Percentiles rank a stretch among this genome's conserved stretches.
phyloP scores from a whole-genome alignment of 2,797 vertebrate genomes.

The Intellagama lesueurii region DNA sequence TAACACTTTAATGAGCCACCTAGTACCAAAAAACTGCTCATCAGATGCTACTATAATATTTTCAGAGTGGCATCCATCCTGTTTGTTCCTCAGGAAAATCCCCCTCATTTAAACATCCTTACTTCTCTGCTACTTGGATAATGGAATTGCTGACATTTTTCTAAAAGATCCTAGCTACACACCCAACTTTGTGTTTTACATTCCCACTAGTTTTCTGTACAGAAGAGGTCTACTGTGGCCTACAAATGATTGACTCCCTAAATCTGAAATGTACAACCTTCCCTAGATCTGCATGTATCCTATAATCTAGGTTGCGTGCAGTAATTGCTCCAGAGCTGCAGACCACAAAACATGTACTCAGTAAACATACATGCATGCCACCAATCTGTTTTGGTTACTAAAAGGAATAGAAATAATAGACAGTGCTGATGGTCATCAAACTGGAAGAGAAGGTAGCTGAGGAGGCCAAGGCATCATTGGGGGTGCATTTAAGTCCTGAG shows the following conservation, averaged over 20 bases:
- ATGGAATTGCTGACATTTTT: neutral
- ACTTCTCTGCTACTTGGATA: neutral
- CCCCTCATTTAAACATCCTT: neutral
- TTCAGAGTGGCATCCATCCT: neutral
- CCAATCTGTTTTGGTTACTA: no score
- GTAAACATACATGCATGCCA: no score
- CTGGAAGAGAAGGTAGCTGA: no score
- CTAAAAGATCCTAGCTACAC: neutral
- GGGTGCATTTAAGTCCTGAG: no score
- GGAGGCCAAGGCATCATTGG: no score
- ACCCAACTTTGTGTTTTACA: neutral
- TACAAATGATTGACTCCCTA: neutral
- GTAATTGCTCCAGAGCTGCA: no score
- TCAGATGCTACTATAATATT: neutral
- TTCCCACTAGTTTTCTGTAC: neutral
- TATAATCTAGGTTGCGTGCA: no score
- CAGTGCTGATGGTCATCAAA: no score
- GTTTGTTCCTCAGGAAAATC: neutral
- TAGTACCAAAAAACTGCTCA: neutral
- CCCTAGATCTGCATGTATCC: no score
- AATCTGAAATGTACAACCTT: no score
- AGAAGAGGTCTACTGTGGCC: neutral
- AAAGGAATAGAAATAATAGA: no score
- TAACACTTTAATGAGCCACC: neutral
- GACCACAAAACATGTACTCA: no score